These are phyloP conservation scores for Amniataba percoides DNA, from an alignment of 2,797 vertebrate genomes.

Conservation along the genomic window DNA sequence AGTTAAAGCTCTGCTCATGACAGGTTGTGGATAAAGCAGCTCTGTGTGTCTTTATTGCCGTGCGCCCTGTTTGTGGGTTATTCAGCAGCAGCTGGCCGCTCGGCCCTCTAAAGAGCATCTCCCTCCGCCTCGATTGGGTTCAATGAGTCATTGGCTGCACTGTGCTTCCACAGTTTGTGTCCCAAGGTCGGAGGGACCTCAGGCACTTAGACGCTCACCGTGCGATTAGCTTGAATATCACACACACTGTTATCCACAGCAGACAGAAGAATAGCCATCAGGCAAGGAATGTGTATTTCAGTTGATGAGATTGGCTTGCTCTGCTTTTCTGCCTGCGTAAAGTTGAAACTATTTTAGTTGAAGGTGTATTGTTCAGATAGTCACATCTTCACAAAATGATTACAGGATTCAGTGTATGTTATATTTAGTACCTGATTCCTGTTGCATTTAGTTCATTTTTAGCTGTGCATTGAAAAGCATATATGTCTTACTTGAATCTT, in stretches of 20 bases:
- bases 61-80: slow-evolving; percentile 40
- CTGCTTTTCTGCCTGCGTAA: not conserved
- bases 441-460: too few species aligned
- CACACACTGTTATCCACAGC: slow-evolving; percentile 32
- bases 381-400: not conserved
- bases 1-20: slow-evolving; percentile 45
- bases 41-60: slow-evolving; percentile 47
- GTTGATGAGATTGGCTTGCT: not conserved
- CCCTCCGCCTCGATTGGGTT: slow-evolving; percentile 43
- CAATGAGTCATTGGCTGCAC: slow-evolving; percentile 41
- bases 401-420: not conserved
- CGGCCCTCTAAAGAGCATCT: slow-evolving; percentile 32
- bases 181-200: slow-evolving; percentile 49
- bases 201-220: slow-evolving; percentile 31
- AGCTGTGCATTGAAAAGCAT: too few species aligned
- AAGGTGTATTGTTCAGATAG: too few species aligned
- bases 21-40: slow-evolving; percentile 46
- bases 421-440: too few species aligned
- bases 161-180: slow-evolving; percentile 20
- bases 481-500: too few species aligned
- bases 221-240: slow-evolving; percentile 41
- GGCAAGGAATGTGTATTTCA: not conserved
- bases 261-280: slow-evolving; percentile 5
- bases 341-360: not conserved
- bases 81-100: slow-evolving; percentile 30